Conservation (phyloP, 2,113 vertebrate genomes). For the Anhinga rufa region DNA sequence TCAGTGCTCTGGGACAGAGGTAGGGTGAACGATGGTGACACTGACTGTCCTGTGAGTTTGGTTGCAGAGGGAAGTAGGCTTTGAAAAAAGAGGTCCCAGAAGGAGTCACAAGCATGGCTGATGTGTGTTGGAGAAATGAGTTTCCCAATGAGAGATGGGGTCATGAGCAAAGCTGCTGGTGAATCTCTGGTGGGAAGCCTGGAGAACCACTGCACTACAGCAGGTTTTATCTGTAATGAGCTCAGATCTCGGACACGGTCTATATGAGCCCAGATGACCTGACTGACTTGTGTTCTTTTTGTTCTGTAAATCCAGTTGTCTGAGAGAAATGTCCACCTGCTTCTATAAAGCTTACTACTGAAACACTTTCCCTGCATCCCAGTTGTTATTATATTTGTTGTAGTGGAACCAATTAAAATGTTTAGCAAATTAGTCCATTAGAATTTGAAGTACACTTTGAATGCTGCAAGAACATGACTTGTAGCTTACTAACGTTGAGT, state of each 20-base stretch:
- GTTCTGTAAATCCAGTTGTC: background rate
- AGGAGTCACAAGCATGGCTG: background rate
- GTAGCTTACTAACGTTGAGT: background rate
- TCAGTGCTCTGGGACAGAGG: background rate
- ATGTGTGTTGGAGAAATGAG: background rate
- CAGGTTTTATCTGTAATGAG: background rate
- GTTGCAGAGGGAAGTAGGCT: background rate
- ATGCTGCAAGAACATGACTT: background rate
- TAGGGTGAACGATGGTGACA: background rate
- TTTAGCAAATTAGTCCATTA: background rate
- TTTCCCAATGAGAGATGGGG: background rate
- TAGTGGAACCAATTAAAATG: background rate
- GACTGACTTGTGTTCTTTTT: background rate
- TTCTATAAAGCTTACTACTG: background rate
- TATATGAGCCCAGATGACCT: background rate
- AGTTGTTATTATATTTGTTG: background rate
- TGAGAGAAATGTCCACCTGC: background rate
- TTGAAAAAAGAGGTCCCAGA: background rate
- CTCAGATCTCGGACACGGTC: background rate
- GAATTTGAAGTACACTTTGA: background rate
- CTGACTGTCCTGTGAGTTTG: background rate
- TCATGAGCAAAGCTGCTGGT: background rate
- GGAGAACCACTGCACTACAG: background rate
- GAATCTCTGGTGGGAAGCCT: background rate
- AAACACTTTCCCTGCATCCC: background rate